A percentile compares a stretch with the other conserved stretches of the same genome.
These are phyloP conservation scores for Catharus bicknelli DNA, from an alignment of 2,113 vertebrate genomes.

Conservation along the genomic window DNA sequence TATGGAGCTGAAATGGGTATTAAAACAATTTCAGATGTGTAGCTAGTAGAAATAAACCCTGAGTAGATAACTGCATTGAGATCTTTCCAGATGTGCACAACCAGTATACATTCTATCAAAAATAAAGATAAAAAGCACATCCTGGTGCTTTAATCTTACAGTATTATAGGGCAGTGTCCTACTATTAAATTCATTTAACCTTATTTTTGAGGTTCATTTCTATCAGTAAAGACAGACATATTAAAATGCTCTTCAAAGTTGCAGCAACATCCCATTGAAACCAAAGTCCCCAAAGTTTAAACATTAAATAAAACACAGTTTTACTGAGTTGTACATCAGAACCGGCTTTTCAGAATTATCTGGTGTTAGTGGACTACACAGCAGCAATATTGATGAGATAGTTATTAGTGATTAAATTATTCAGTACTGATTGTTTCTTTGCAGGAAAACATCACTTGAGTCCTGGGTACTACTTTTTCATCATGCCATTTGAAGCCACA, in stretches of 20 bases:
- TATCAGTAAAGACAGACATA: background rate
- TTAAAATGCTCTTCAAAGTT: background rate
- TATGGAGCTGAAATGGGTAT: background rate
- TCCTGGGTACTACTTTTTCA: background rate
- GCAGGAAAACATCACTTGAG: background rate
- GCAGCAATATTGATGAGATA: background rate
- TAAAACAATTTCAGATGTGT: background rate
- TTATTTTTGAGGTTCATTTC: background rate
- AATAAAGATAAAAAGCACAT: background rate
- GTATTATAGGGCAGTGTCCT: background rate
- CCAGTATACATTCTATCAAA: background rate
- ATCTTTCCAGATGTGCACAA: background rate
- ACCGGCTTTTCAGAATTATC: background rate
- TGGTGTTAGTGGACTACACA: background rate
- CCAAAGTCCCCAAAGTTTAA: background rate
- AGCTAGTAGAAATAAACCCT: background rate
- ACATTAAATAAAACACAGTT: background rate
- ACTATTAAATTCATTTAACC: background rate
- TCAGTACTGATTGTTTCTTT: background rate
- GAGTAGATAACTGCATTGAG: background rate
- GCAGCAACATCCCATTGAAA: background rate
- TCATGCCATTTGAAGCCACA: background rate
- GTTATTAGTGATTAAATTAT: background rate
- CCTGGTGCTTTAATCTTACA: background rate
- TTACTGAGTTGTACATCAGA: background rate